phyloP scores from a whole-genome alignment of 2,888 invertebrate genomes.

The Plagiodera versicolora region DNA sequence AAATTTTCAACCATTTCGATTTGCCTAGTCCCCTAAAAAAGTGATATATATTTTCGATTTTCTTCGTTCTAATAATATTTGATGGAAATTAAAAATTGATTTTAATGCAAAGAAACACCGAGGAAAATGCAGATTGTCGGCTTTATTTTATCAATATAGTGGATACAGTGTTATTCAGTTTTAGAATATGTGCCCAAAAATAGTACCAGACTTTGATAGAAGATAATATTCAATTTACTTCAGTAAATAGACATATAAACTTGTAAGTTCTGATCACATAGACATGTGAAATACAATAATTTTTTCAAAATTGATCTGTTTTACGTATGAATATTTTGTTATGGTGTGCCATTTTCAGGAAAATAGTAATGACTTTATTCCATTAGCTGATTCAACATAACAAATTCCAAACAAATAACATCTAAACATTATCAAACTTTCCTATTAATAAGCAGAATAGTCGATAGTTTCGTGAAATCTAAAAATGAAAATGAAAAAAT shows the following conservation, averaged over 20 bases:
- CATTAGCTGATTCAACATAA: no score
- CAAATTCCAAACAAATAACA: no score
- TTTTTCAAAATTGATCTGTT: neutral
- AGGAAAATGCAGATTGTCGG: neutral
- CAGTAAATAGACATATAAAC: neutral
- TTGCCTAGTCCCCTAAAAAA: no score
- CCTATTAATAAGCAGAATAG: no score
- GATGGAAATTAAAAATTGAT: no score
- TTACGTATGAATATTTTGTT: neutral
- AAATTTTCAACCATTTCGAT: no score
- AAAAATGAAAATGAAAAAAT: neutral
- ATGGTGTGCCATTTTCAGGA: no score
- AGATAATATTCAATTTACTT: neutral
- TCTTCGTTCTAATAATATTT: no score
- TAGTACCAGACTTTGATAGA: neutral
- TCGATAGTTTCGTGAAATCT: no score
- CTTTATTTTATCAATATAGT: neutral
- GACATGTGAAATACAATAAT: neutral
- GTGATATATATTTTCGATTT: no score
- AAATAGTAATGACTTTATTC: no score
- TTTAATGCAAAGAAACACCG: neutral
- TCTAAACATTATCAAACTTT: no score
- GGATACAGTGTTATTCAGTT: neutral
- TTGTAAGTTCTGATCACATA: neutral
- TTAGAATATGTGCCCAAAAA: constrained; percentile 1